These are phyloP conservation scores for Callimorpha dominula DNA, from an alignment of 2,888 invertebrate genomes.

Conservation along the genomic window DNA sequence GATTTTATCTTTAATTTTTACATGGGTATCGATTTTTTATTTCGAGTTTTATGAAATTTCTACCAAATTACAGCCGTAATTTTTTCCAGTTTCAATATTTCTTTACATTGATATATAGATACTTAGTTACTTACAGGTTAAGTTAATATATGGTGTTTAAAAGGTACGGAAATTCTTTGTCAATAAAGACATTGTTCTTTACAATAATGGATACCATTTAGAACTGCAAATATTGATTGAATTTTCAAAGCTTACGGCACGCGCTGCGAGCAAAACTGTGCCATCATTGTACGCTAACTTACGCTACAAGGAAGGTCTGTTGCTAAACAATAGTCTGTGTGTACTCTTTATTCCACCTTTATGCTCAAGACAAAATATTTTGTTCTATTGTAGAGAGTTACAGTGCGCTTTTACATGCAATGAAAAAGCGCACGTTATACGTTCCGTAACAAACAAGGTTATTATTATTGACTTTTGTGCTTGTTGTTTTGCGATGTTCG, in stretches of 20 bases:
- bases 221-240: constrained; percentile 24
- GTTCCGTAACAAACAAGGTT: constrained; percentile 13
- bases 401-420: constrained; percentile 9
- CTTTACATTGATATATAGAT: background rate
- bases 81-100: background rate
- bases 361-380: constrained; percentile 18
- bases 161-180: background rate
- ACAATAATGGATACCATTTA: constrained; percentile 15
- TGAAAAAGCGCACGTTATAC: too few relatives aligned
- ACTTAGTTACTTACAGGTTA: background rate
- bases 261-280: constrained; percentile 25
- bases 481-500: background rate
- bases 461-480: constrained; percentile 11
- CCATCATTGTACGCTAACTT: constrained; percentile 16
- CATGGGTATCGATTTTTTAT: too few relatives aligned
- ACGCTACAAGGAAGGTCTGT: constrained; percentile 19
- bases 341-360: constrained; percentile 14
- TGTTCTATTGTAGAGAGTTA: constrained; percentile 18
- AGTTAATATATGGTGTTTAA: background rate
- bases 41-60: too few relatives aligned
- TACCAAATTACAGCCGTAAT: background rate
- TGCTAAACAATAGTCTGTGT: constrained; percentile 29
- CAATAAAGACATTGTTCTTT: constrained; percentile 3
- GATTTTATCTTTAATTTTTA: too few relatives aligned
- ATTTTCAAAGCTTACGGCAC: constrained; percentile 20